These are phyloP conservation scores for Zhuqinia jingwanae DNA, from an alignment of 2,888 invertebrate species.

Conservation along the genomic window DNA sequence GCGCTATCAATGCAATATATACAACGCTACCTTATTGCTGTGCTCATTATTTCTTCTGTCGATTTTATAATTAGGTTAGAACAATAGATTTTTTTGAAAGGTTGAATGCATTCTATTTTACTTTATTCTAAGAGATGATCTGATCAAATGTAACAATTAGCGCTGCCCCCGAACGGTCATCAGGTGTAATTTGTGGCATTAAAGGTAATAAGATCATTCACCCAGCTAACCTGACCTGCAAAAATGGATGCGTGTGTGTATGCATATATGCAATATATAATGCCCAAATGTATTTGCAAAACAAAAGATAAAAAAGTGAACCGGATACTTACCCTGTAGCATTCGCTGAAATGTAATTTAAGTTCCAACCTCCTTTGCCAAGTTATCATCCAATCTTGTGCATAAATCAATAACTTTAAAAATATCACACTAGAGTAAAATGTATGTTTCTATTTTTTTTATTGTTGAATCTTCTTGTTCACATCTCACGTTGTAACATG, in stretches of 20 bases:
- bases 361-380: slow-evolving; percentile 4
- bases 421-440: not conserved
- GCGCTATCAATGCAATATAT: slow-evolving; percentile 14
- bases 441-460: not conserved
- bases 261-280: not conserved
- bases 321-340: slow-evolving; percentile 9
- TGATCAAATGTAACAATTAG: not conserved
- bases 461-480: not conserved
- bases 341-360: not conserved
- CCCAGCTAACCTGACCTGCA: too few relatives aligned
- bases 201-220: not conserved
- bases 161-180: not conserved
- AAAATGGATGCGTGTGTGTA: too few relatives aligned
- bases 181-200: not conserved
- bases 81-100: slow-evolving; percentile 14
- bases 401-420: slow-evolving; percentile 8
- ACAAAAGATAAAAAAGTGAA: not conserved
- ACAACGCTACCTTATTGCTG: not conserved
- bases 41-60: slow-evolving; percentile 18
- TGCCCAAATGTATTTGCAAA: not conserved
- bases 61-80: slow-evolving; percentile 25
- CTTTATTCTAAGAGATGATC: not conserved
- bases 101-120: slow-evolving; percentile 12
- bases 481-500: not conserved
- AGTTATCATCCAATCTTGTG: not conserved